Percentiles rank a stretch among this genome's conserved stretches.
phyloP scores from a whole-genome alignment of 2,888 invertebrate genomes.

The Ormyrus thymus region DNA sequence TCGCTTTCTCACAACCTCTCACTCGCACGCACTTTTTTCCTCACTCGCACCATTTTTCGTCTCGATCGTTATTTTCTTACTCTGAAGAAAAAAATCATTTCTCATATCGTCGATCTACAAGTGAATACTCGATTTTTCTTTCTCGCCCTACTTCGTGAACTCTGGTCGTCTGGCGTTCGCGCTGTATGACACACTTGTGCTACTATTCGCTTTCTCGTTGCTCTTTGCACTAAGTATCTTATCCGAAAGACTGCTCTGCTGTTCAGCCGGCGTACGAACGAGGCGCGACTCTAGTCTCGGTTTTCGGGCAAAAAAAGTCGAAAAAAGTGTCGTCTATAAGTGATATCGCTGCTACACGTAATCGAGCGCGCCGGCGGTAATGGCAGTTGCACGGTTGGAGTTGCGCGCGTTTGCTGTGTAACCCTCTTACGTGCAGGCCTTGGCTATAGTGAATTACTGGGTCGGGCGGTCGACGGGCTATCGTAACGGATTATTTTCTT shows the following conservation, averaged over 20 bases:
- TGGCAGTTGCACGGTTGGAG: slow-evolving; percentile 36
- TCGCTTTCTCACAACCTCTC: slow-evolving; percentile 29
- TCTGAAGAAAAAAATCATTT: slow-evolving; percentile 27
- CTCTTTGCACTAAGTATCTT: neutral
- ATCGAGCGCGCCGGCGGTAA: slow-evolving; percentile 43
- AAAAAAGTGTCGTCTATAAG: too few species aligned
- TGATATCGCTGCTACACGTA: too few species aligned
- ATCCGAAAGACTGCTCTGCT: neutral
- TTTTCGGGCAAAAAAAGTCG: too few species aligned
- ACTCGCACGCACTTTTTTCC: slow-evolving; percentile 17
- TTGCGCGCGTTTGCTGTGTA: slow-evolving; percentile 15
- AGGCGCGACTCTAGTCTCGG: too few species aligned
- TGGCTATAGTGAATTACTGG: neutral
- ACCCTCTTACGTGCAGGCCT: neutral
- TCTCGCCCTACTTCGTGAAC: slow-evolving; percentile 24
- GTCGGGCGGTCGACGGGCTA: neutral
- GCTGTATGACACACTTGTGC: neutral
- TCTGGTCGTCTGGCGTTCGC: neutral
- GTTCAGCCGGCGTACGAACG: too few species aligned
- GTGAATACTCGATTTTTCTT: slow-evolving; percentile 45
- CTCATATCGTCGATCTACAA: slow-evolving; percentile 39
- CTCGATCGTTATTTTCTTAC: neutral
- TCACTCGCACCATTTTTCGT: slow-evolving; percentile 13
- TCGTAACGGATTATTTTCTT: neutral
- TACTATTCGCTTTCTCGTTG: neutral